phyloP scores from a whole-genome alignment of 2,113 vertebrate species.

The Edolisoma coerulescens region DNA sequence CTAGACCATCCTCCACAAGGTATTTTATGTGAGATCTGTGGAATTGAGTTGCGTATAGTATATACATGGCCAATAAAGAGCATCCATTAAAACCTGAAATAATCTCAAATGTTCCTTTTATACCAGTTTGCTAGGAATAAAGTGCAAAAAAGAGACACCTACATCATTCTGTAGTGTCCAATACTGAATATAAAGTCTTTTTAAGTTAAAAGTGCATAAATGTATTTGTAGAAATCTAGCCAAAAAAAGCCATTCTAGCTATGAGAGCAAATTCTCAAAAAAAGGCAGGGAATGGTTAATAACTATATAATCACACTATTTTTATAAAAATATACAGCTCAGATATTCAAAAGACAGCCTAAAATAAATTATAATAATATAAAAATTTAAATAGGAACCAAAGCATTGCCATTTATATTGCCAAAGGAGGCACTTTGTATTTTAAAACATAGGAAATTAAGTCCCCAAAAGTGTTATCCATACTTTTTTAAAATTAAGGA shows the following conservation, averaged over 20 bases:
- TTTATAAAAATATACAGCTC: slow-evolving; percentile 50
- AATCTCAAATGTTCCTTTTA: slow-evolving; percentile 3
- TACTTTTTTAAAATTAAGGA: slow-evolving; percentile 64
- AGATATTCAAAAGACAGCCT: slow-evolving; percentile 60
- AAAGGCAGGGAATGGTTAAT: slow-evolving; percentile 29
- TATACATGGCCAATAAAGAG: not conserved
- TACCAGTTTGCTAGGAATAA: not conserved
- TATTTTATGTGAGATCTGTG: not conserved
- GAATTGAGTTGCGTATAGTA: not conserved
- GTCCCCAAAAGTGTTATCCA: slow-evolving; percentile 53
- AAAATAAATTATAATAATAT: slow-evolving; percentile 57
- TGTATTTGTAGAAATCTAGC: slow-evolving; percentile 23
- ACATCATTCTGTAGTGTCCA: slow-evolving; percentile 35
- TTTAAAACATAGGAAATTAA: slow-evolving; percentile 64
- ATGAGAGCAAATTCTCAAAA: slow-evolving; percentile 36
- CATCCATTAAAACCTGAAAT: not conserved
- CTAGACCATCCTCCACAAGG: not conserved
- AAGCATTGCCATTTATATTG: slow-evolving; percentile 73
- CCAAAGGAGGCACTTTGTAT: slow-evolving; percentile 74
- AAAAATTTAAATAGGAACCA: slow-evolving; percentile 68
- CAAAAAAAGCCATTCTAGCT: slow-evolving; percentile 52
- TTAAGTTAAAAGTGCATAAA: not conserved
- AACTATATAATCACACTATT: slow-evolving; percentile 48
- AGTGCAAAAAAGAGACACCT: slow-evolving; percentile 33
- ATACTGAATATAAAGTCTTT: not conserved